Percentiles rank a stretch among this genome's conserved stretches.
Evolutionary conservation across 2,797 vertebrate species (phyloP).

Genomic region (Lagorchestes hirsutus): DNA sequence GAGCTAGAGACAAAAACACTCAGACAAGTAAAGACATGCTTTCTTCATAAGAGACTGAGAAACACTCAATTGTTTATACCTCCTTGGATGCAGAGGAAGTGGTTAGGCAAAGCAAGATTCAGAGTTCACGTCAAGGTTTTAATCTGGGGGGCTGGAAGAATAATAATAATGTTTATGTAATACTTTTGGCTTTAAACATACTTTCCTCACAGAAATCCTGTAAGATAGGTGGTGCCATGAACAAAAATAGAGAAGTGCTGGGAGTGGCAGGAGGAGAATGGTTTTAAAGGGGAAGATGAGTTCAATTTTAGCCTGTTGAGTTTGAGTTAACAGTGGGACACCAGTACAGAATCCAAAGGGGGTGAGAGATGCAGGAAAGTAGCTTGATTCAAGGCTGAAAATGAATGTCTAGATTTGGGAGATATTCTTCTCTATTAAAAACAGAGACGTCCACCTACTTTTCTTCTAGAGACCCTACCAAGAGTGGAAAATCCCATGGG

Average conservation of each 20-base stretch:
- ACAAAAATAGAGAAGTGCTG: background rate
- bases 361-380: background rate
- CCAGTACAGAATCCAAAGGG: background rate
- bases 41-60: background rate
- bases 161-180: background rate
- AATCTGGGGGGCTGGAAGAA: background rate
- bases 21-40: background rate
- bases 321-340: background rate
- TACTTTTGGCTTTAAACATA: background rate
- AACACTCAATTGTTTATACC: background rate
- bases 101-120: background rate
- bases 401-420: background rate
- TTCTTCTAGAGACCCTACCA: background rate
- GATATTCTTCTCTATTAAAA: background rate
- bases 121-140: background rate
- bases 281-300: background rate
- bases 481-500: background rate
- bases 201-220: background rate
- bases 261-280: background rate
- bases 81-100: background rate
- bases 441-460: background rate
- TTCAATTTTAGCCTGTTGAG: background rate
- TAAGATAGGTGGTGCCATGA: background rate
- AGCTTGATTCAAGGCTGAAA: background rate
- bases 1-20: background rate